phyloP scores from a whole-genome alignment of 2,113 vertebrate genomes.

The Kobus ellipsiprymnus region DNA sequence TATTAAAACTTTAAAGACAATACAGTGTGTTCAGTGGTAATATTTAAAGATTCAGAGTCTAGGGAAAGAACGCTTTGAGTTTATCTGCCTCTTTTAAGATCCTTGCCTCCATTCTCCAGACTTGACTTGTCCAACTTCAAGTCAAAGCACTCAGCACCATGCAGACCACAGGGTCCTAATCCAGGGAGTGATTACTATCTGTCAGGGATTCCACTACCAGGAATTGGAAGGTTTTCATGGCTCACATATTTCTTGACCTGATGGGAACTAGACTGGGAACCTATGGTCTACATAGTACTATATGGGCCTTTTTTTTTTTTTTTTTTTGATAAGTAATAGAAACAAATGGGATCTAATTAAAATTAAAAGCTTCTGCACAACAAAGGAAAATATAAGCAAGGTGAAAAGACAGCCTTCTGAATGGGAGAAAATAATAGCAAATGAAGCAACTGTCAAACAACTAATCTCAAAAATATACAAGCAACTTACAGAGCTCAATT shows the following conservation, averaged over 20 bases:
- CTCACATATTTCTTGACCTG: not conserved
- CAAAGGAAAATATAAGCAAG: too few species aligned
- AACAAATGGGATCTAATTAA: too few species aligned
- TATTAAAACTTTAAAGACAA: not conserved
- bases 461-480: too few species aligned
- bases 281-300: not conserved
- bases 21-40: not conserved
- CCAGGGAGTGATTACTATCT: not conserved
- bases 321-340: not conserved
- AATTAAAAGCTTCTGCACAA: too few species aligned
- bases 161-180: not conserved
- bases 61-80: not conserved
- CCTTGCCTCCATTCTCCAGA: not conserved
- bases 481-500: too few species aligned
- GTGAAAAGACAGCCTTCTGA: too few species aligned
- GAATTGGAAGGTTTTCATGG: not conserved
- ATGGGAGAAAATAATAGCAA: too few species aligned
- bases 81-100: not conserved
- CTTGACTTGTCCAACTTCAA: not conserved
- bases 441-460: too few species aligned
- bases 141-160: not conserved
- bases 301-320: not conserved
- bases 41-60: not conserved
- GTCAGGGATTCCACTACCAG: not conserved
- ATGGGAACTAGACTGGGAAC: not conserved